Evolutionary conservation across 1,140 invertebrate genomes (phyloP), one percentile per base, ranked within the genome.

Genomic region (Orussus abietinus): DNA sequence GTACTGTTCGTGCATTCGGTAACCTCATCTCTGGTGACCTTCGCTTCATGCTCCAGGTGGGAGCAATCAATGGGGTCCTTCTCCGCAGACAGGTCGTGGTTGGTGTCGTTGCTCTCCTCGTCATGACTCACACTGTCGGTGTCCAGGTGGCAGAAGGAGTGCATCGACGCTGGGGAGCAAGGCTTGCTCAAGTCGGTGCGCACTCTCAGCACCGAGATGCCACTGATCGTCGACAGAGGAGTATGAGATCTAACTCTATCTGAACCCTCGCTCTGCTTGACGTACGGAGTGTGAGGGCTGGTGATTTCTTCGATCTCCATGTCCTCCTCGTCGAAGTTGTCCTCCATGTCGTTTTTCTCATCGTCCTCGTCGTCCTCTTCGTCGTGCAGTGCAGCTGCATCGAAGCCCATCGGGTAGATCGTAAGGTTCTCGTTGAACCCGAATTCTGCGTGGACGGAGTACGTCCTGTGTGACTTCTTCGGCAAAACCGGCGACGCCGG

Each of bases 241-340:
- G 63, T 62, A 19, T 62, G 62, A 1, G 64, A 62, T 19, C 53
- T 58, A n/a, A 42, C 34, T 13, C 42, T 33, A 5, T 59, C 55
- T 3, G 29, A 1, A 36, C 4, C 14, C 31, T 64, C 41, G 32
- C 46, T 33, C 25, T 55, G 47, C 45, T 53, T 63, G 26, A 18
- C 51, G 42, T 47, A 67, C 33, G 60, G 58, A 11, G 58, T 61
- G 15, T 59, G 58, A 1, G 62, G 59, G 34, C 56, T 64, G 11
- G 47, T 42, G 6, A 64, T 59, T 34, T 57, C 64, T 11, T 58
- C 57, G 5, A 65, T 60, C 18, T 74, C 65, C 53, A 72, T 71
- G 37, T 74, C 70, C 42, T 72, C 68, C n/a, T 78, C 72, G 30
- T 76, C 70, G 12, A 67, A 65, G 18, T 75, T 64, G 15, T 72